Base-by-base conservation (phyloP, 92 coral and sea anemone species). In the Parazoanthus swiftii region DNA sequence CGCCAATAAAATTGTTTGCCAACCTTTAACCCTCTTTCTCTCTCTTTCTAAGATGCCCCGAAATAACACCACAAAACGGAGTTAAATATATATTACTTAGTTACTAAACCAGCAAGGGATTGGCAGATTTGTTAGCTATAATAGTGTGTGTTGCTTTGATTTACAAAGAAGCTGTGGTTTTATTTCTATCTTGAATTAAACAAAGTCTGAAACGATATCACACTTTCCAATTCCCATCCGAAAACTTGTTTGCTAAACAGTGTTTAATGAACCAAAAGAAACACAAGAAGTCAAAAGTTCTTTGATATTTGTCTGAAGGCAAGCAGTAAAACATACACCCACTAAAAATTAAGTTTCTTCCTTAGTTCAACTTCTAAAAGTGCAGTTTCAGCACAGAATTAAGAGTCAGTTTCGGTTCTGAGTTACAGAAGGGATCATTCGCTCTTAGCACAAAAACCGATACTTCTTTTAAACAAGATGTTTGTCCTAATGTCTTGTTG, bases 221-320 rank as follows among this genome's bases (percentile, higher is more conserved):
- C 72, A 20, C 48, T 80, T 80, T 58, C 26, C 23, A 11, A 26
- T 84, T 84, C 54, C 50, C 51, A 15, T 71, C 46, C 79, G 18
- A 72, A 35, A 70, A 35, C 48, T 84, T 84, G 78, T 84, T 84
- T 84, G 78, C 54, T 84, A 84, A 82, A 71, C 48, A 84, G 51
- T 84, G 66, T 35, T 71, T 71, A 84, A 84, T 84, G 79, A 84
- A 48, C 66, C 87, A 84, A 84, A 54, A 6, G 44, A 44, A 48
- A 35, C 50, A 48, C 20, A 44, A 26, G 25, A 44, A 84, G 65
- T 84, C 79, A 84, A 84, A 84, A 11, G 16, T 46, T 68, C 65
- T 44, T 65, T 68, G 48, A 79, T 71, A 70, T 48, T 33, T 25
- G 43, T 16, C 5, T 23, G 37, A 54, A 48, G 43, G 15, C 79